Evolutionary conservation across 2,888 invertebrate genomes (phyloP).

Genomic region (Dryadula phaetusa): DNA sequence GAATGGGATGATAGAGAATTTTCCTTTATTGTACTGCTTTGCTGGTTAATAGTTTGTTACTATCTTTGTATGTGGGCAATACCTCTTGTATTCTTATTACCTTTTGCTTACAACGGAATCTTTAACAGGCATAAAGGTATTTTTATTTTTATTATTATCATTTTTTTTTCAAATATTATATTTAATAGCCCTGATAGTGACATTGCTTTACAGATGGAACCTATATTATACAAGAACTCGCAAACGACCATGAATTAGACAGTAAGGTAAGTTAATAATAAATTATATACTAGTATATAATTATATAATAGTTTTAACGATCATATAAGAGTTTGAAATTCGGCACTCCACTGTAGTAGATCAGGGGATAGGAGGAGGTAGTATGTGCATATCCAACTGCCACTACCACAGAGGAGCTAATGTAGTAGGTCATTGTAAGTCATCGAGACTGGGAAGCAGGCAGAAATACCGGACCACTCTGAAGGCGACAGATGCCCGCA

Average conservation of each 20-base stretch:
- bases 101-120: constrained; percentile 63
- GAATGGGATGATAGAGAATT: constrained; percentile 74
- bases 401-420: no score
- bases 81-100: constrained; percentile 60
- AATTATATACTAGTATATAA: no score
- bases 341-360: no score
- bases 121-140: constrained; percentile 54
- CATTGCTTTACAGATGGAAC: constrained; percentile 39
- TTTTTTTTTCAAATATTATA: not conserved
- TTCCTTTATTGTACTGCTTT: constrained; percentile 54
- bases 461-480: no score
- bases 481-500: no score
- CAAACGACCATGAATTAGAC: constrained; percentile 29
- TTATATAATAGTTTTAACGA: no score
- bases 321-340: no score
- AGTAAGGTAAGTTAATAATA: constrained; percentile 8
- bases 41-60: constrained; percentile 70
- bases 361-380: no score
- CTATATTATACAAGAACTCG: constrained; percentile 26
- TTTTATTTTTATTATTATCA: not conserved
- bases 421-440: no score
- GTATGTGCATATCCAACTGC: no score
- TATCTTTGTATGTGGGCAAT: constrained; percentile 64
- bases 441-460: no score
- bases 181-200: not conserved